A percentile compares a stretch with the other conserved stretches of the same genome.
These are phyloP conservation scores for Ia io DNA, from an alignment of 2,113 vertebrate species.

Conservation along the genomic window DNA sequence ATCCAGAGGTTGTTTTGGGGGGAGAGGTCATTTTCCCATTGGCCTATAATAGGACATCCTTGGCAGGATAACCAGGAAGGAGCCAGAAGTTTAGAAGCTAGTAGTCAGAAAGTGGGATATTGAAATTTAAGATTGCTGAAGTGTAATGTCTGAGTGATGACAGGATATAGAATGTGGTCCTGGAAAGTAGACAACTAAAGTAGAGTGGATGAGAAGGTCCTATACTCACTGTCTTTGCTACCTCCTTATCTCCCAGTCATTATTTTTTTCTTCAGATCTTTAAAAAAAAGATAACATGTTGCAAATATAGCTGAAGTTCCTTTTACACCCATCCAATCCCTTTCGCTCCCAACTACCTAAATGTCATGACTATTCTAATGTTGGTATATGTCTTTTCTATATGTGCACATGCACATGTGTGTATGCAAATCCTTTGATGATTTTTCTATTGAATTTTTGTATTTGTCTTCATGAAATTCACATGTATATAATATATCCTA, in stretches of 20 bases:
- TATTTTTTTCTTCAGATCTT: slow-evolving; percentile 1
- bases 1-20: background rate
- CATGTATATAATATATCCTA: background rate
- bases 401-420: background rate
- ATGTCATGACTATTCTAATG: background rate
- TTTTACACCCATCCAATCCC: background rate
- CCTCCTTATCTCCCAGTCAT: background rate
- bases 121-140: background rate
- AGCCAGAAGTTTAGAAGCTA: background rate
- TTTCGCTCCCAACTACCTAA: background rate
- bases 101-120: background rate
- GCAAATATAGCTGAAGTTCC: background rate
- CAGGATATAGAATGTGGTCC: background rate
- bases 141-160: background rate
- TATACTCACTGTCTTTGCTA: background rate
- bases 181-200: background rate
- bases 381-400: background rate
- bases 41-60: background rate
- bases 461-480: background rate
- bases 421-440: background rate
- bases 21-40: background rate
- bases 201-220: background rate
- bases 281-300: background rate
- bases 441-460: background rate
- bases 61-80: background rate